phyloP scores from a whole-genome alignment of 2,888 invertebrate species.

The Drosophila barbarae region DNA sequence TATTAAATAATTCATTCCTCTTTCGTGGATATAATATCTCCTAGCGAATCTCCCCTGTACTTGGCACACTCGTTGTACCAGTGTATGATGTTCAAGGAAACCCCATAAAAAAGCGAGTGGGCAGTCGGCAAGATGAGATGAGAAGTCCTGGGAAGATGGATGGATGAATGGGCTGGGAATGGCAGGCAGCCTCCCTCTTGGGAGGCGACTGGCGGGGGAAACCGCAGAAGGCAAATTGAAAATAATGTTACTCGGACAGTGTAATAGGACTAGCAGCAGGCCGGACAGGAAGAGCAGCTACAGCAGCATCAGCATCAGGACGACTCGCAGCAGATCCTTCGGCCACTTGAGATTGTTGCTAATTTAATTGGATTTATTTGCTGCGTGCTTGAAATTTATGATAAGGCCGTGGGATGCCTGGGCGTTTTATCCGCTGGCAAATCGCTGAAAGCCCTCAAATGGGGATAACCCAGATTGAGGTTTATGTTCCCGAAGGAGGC shows the following conservation, averaged over 20 bases:
- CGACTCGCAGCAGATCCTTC: conserved; percentile 22
- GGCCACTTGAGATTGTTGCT: conserved; percentile 64
- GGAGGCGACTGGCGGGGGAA: background rate
- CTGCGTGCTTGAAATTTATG: conserved; percentile 58
- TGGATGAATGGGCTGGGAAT: background rate
- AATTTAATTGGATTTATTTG: conserved; percentile 70
- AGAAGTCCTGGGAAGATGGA: conserved; percentile 14
- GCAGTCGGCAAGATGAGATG: conserved; percentile 8
- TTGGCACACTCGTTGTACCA: background rate
- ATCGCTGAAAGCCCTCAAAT: conserved; percentile 31
- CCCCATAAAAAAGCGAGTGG: conserved; percentile 22
- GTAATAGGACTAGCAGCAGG: conserved; percentile 26
- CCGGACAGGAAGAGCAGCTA: background rate
- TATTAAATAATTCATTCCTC: too few relatives aligned
- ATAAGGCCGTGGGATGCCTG: conserved; percentile 27
- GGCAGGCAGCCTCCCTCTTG: background rate
- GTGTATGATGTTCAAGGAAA: conserved; percentile 20
- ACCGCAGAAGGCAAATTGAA: conserved; percentile 46
- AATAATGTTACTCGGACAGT: conserved; percentile 30
- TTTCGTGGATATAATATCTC: too few relatives aligned
- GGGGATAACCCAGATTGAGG: conserved; percentile 32
- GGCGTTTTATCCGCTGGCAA: conserved; percentile 24
- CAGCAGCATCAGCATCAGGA: background rate
- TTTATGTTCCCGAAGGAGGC: conserved; percentile 16
- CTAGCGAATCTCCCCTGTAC: conserved; percentile 2